Conservation (phyloP, 2,797 vertebrate genomes). For the Paratrypauchen microcephalus region DNA sequence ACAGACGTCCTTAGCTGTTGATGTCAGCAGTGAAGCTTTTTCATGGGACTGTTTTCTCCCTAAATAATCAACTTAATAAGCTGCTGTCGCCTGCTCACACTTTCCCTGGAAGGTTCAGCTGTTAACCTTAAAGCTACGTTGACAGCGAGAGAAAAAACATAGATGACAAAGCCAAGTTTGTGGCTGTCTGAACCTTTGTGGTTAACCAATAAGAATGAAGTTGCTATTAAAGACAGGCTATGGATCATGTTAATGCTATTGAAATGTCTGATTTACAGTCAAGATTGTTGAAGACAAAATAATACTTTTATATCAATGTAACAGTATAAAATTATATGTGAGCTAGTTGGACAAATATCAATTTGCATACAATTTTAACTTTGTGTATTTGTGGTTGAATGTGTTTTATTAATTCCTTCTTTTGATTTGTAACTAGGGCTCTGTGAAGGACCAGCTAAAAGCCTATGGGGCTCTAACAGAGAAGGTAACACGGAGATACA, state of each 20-base stretch:
- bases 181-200: slow-evolving; percentile 53
- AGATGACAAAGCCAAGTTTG: slow-evolving; percentile 52
- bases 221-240: neutral
- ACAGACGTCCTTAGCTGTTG: slow-evolving; percentile 45
- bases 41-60: slow-evolving; percentile 65
- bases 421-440: slow-evolving; percentile 79
- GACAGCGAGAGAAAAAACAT: slow-evolving; percentile 42
- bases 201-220: slow-evolving; percentile 60
- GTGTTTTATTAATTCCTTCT: neutral
- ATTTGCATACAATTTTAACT: neutral
- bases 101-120: slow-evolving; percentile 69
- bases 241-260: slow-evolving; percentile 11
- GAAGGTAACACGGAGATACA: slow-evolving; percentile 95
- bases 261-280: slow-evolving; percentile 43
- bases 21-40: slow-evolving; percentile 64
- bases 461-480: slow-evolving; percentile 96
- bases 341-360: neutral
- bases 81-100: slow-evolving; percentile 63
- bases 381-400: neutral
- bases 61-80: slow-evolving; percentile 69
- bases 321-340: neutral
- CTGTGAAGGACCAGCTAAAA: slow-evolving; percentile 97
- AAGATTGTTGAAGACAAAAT: slow-evolving; percentile 23
- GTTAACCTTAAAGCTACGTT: slow-evolving; percentile 58
- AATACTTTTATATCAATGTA: neutral